Evolutionary conservation across 2,113 vertebrate species (phyloP).

Genomic region (Tetrao urogallus): DNA sequence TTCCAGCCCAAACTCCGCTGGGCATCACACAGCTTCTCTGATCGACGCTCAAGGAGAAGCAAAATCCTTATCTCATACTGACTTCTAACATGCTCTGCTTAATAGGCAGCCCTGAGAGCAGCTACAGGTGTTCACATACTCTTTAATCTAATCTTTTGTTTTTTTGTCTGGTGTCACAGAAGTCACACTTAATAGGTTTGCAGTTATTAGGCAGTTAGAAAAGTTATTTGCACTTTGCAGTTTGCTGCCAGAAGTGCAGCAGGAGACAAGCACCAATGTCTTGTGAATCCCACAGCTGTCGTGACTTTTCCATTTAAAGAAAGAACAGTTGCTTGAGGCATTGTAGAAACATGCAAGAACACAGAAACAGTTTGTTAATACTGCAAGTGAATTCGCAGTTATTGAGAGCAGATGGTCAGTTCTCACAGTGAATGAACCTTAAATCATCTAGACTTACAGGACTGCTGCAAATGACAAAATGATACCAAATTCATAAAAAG

Average conservation of each 20-base stretch:
- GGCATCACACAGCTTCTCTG: not conserved
- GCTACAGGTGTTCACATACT: conserved; percentile 60
- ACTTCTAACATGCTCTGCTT: conserved; percentile 24
- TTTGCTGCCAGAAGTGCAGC: conserved; percentile 56
- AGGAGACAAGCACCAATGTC: conserved; percentile 44
- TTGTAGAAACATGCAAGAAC: conserved; percentile 61
- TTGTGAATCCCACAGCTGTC: conserved; percentile 74
- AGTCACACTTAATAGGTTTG: conserved; percentile 73
- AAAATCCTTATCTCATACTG: not conserved
- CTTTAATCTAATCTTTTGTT: conserved; percentile 51
- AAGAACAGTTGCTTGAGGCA: conserved; percentile 67
- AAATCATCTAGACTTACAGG: conserved; percentile 31
- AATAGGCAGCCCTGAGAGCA: conserved; percentile 21
- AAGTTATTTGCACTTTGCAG: conserved; percentile 51
- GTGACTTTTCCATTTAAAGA: conserved; percentile 25
- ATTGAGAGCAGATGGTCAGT: conserved; percentile 68
- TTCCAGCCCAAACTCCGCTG: not conserved
- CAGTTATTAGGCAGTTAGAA: conserved; percentile 55
- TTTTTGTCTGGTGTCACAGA: conserved; percentile 57
- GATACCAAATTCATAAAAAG: not conserved
- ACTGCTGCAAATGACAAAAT: conserved; percentile 47
- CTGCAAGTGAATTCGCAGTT: conserved; percentile 62
- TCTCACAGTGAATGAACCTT: conserved; percentile 38
- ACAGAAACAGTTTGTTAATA: conserved; percentile 62
- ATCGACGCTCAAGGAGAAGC: not conserved